Base-by-base conservation (phyloP, 2,113 vertebrate species). In the Tenrec ecaudatus region DNA sequence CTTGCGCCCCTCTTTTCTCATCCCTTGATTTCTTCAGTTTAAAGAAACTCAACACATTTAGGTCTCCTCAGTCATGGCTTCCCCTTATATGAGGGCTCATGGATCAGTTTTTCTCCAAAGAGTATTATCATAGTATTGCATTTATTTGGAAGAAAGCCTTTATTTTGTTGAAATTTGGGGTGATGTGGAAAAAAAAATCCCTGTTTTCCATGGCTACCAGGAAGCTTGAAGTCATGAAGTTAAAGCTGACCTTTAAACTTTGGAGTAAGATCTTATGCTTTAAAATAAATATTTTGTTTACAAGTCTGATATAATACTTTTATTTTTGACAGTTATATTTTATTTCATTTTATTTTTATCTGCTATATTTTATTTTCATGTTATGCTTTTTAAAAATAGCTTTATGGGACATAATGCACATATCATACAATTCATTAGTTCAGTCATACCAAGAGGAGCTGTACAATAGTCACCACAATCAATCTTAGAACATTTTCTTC, bases 261-360 rank as follows among this genome's bases (percentile, higher is more conserved):
- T 29, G 89, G 58, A 91, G 86, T 1, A 64, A 76, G 62, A 82
- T 10, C 14, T 94, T 84, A 88, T 14, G 47, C 47, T 53, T 53
- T 10, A 64, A 36, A 71, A 76, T 40, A 90, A 69, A 57, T 20
- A 92, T 58, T 76, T 81, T 93, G 31, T 79, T 60, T 16, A 89
- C 2, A 57, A 3, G 47, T 86, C 78, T 53, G 47, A 53, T 53
- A 53, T 53, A 53, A 53, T 53, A 53, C 47, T 94, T 89, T 95
- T 83, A 64, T 91, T 93, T 83, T 89, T 85, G 62, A 68, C 22
- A 31, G 94, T 94, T 57, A 89, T 12, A 76, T 76, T 86, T 88
- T 33, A 66, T 58, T 33, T 92, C 64, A 19, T 88, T 11, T 83
- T 88, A 79, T 20, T 76, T 88, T 90, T 85, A 47, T 38, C 83